phyloP scores from a whole-genome alignment of 2,888 invertebrate species.

The Crossocerus cetratus region DNA sequence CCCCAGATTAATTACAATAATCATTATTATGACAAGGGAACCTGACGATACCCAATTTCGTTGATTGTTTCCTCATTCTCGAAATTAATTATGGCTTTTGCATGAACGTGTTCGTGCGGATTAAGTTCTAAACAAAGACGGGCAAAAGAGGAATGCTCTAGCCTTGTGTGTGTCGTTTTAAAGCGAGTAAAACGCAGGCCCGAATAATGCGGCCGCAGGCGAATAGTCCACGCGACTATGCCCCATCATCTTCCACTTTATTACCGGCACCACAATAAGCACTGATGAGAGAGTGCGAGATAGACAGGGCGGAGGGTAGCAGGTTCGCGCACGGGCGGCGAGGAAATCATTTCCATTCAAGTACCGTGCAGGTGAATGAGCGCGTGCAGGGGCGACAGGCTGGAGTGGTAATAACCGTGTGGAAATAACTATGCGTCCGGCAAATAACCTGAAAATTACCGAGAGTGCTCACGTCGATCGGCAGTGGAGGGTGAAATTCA shows the following conservation, averaged over 20 bases:
- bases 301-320: too few relatives aligned
- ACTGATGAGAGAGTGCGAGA: background rate
- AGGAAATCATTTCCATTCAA: slow-evolving; percentile 5
- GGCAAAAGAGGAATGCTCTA: too few relatives aligned
- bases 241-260: background rate
- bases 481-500: background rate
- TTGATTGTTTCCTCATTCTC: too few relatives aligned
- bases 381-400: slow-evolving; percentile 1
- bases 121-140: too few relatives aligned
- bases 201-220: background rate
- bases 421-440: slow-evolving; percentile 29
- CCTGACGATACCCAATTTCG: too few relatives aligned
- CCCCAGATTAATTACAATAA: too few relatives aligned
- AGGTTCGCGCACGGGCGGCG: background rate
- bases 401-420: slow-evolving; percentile 13
- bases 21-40: too few relatives aligned
- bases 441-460: background rate
- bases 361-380: slow-evolving; percentile 21
- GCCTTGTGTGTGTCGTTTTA: too few relatives aligned
- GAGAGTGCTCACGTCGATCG: background rate
- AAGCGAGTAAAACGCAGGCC: background rate
- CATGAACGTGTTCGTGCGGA: too few relatives aligned
- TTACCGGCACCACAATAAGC: background rate
- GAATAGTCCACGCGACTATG: background rate
- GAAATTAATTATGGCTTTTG: too few relatives aligned